phyloP scores from a whole-genome alignment of 2,113 vertebrate genomes.

The Saccopteryx leptura region DNA sequence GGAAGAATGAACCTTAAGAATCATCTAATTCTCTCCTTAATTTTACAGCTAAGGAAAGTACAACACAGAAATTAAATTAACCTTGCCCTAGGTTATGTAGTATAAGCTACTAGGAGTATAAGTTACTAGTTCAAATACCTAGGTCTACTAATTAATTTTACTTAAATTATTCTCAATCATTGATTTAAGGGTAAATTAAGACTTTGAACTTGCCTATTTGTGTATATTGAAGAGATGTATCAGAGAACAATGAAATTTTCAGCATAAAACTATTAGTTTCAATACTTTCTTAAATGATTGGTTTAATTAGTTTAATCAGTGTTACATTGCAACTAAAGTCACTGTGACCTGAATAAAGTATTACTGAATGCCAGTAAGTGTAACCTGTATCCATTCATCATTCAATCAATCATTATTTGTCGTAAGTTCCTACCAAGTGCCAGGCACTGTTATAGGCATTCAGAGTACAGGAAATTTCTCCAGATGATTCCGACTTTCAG shows the following conservation, averaged over 20 bases:
- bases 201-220: neutral
- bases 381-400: neutral
- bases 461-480: neutral
- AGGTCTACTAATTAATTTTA: neutral
- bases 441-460: neutral
- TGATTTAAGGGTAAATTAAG: conserved; percentile 38
- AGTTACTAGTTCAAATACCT: neutral
- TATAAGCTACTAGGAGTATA: neutral
- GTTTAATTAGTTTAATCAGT: neutral
- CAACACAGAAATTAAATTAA: neutral
- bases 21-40: neutral
- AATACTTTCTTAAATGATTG: conserved; percentile 25
- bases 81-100: neutral
- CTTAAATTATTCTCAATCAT: neutral
- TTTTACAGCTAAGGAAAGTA: conserved; percentile 7
- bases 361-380: neutral
- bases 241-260: neutral
- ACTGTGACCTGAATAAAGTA: neutral
- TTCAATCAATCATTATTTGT: neutral
- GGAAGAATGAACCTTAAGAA: neutral
- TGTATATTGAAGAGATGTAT: neutral
- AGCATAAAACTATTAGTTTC: neutral
- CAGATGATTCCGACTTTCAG: neutral
- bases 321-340: neutral
- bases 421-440: neutral